Conservation (phyloP, 2,888 invertebrate genomes). For the Trachelus tabidus region DNA sequence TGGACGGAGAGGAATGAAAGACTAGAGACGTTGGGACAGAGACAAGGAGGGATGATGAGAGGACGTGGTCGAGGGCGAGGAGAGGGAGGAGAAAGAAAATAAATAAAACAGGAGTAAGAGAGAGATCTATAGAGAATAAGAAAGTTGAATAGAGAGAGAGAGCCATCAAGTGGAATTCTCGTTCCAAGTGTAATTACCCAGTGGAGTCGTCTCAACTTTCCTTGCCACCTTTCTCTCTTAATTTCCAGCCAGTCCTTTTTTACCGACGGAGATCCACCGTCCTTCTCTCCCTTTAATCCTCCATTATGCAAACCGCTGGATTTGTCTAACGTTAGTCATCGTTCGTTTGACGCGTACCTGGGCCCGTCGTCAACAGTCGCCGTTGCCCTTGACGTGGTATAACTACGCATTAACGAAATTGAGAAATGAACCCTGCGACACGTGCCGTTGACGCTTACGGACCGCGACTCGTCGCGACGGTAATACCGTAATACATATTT, state of each 20-base stretch:
- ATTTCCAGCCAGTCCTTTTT: neutral
- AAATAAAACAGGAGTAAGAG: neutral
- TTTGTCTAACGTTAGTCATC: neutral
- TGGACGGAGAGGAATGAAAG: neutral
- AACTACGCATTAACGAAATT: neutral
- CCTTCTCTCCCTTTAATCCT: neutral
- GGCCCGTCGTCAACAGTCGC: neutral
- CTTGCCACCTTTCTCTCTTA: neutral
- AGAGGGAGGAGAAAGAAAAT: neutral
- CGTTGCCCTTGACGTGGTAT: neutral
- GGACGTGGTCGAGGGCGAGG: neutral
- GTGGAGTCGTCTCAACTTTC: neutral
- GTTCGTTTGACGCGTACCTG: neutral
- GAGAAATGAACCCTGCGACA: neutral
- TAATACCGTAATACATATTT: neutral
- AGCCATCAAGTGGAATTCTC: neutral
- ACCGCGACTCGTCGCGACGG: neutral
- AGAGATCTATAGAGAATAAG: neutral
- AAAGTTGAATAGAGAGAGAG: neutral
- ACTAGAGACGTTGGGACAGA: neutral
- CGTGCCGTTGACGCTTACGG: neutral
- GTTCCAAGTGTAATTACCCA: neutral
- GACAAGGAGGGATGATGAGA: neutral
- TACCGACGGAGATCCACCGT: neutral
- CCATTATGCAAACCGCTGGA: neutral